These are phyloP conservation scores for Dicyrtomina minuta DNA, from an alignment of 2,888 invertebrate genomes.

Conservation along the genomic window DNA sequence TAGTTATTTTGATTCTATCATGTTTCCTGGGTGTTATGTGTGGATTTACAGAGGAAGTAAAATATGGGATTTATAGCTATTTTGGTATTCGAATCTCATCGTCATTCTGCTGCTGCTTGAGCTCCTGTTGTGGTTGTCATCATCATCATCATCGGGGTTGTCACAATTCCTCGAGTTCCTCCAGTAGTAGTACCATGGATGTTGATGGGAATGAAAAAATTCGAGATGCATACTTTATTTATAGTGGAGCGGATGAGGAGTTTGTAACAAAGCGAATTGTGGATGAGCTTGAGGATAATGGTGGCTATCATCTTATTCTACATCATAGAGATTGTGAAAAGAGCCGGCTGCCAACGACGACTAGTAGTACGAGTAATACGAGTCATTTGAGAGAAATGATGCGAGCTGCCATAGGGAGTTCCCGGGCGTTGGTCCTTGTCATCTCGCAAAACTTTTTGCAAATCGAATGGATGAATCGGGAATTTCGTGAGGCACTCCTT, in stretches of 20 bases:
- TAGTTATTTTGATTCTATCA: conserved; percentile 58
- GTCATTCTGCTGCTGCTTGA: not conserved
- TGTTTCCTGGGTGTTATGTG: conserved; percentile 62
- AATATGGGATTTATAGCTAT: conserved; percentile 75
- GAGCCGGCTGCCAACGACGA: not conserved
- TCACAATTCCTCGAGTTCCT: not conserved
- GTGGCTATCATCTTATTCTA: conserved; percentile 58
- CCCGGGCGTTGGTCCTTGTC: conserved; percentile 59
- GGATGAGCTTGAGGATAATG: conserved; percentile 57
- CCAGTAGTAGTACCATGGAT: not conserved
- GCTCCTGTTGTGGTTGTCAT: conserved; percentile 53
- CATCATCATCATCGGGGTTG: not conserved
- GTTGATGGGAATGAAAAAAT: conserved; percentile 55
- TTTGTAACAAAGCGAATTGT: conserved; percentile 58
- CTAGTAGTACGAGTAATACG: not conserved
- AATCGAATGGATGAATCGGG: conserved; percentile 61
- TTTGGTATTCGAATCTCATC: conserved; percentile 69
- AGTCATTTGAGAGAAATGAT: conserved; percentile 57
- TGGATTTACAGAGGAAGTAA: conserved; percentile 71
- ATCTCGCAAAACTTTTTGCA: conserved; percentile 60
- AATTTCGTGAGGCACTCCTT: conserved; percentile 63
- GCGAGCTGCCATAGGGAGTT: conserved; percentile 58
- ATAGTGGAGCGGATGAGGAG: conserved; percentile 58
- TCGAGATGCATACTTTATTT: conserved; percentile 61
- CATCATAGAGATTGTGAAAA: conserved; percentile 57